These are phyloP conservation scores for Stenodema calcarata DNA, from an alignment of 2,888 invertebrate species.

Conservation along the genomic window DNA sequence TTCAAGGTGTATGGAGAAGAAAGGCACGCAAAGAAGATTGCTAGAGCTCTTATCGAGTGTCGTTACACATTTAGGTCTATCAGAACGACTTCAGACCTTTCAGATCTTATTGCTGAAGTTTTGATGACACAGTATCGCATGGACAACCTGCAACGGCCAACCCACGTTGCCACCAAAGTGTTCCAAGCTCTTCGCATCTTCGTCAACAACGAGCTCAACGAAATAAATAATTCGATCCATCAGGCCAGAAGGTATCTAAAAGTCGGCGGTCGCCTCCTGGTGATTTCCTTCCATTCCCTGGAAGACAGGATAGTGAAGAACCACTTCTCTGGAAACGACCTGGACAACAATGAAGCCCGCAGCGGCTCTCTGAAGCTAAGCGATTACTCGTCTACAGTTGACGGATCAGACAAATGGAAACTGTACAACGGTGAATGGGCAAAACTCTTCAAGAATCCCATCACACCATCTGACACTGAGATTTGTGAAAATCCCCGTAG, in stretches of 20 bases:
- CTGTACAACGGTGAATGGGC: slow-evolving; percentile 67
- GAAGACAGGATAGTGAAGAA: slow-evolving; percentile 94
- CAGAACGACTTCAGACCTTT: slow-evolving; percentile 82
- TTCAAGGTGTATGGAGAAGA: slow-evolving; percentile 94
- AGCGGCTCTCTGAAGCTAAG: neutral
- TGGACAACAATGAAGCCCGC: slow-evolving; percentile 23
- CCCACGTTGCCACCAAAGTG: slow-evolving; percentile 88
- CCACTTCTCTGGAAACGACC: slow-evolving; percentile 66
- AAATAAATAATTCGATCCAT: slow-evolving; percentile 86
- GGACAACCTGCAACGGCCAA: slow-evolving; percentile 77
- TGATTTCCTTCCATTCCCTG: slow-evolving; percentile 89
- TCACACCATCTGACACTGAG: slow-evolving; percentile 76
- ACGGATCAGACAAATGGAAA: slow-evolving; percentile 21
- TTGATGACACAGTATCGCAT: slow-evolving; percentile 66
- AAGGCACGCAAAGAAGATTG: slow-evolving; percentile 83
- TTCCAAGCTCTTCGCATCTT: slow-evolving; percentile 94
- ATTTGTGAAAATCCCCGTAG: slow-evolving; percentile 80
- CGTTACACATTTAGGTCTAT: slow-evolving; percentile 74
- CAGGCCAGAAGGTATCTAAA: slow-evolving; percentile 79
- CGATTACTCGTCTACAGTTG: slow-evolving; percentile 63
- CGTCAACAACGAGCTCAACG: slow-evolving; percentile 95
- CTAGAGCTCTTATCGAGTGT: slow-evolving; percentile 84
- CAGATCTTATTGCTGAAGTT: slow-evolving; percentile 68
- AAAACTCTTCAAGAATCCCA: slow-evolving; percentile 80
- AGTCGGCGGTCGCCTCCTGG: slow-evolving; percentile 77